Evolutionary conservation across 2,888 invertebrate species (phyloP).

Genomic region (Thera obeliscata): DNA sequence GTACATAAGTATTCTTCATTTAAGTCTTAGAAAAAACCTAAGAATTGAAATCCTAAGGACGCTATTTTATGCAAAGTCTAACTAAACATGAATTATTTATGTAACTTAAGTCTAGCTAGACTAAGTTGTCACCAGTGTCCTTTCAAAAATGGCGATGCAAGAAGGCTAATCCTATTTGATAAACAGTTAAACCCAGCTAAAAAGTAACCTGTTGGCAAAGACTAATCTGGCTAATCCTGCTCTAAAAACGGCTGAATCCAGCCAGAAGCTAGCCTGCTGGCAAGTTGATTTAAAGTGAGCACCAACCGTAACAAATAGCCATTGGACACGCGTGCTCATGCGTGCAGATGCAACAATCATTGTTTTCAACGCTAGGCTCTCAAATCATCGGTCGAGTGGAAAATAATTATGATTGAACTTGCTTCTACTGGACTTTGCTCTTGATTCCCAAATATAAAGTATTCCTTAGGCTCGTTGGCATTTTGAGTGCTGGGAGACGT

Average conservation of each 20-base stretch:
- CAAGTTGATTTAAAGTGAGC: conserved; percentile 41
- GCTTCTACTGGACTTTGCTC: not conserved
- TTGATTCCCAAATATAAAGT: too few species aligned
- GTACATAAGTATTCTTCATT: not conserved
- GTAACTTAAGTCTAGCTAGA: not conserved
- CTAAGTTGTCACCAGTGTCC: not conserved
- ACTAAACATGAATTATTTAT: too few species aligned
- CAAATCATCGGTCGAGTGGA: conserved; percentile 28
- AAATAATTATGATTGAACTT: conserved; percentile 17
- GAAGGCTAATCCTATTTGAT: too few species aligned
- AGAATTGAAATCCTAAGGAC: not conserved
- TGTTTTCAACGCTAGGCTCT: conserved; percentile 46
- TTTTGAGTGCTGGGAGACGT: too few species aligned
- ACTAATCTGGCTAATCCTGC: not conserved
- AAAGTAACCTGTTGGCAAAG: too few species aligned
- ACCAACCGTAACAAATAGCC: conserved; percentile 46
- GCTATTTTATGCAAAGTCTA: too few species aligned
- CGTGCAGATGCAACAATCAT: conserved; percentile 38
- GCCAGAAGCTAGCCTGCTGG: conserved; percentile 5
- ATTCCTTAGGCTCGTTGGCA: too few species aligned
- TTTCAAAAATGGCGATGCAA: not conserved
- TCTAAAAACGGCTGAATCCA: conserved; percentile 6
- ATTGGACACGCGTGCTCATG: conserved; percentile 52
- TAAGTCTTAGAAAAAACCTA: not conserved
- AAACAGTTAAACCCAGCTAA: too few species aligned